These are phyloP conservation scores for Bombus pyrosoma DNA, from an alignment of 1,140 invertebrate genomes.

Conservation along the genomic window DNA sequence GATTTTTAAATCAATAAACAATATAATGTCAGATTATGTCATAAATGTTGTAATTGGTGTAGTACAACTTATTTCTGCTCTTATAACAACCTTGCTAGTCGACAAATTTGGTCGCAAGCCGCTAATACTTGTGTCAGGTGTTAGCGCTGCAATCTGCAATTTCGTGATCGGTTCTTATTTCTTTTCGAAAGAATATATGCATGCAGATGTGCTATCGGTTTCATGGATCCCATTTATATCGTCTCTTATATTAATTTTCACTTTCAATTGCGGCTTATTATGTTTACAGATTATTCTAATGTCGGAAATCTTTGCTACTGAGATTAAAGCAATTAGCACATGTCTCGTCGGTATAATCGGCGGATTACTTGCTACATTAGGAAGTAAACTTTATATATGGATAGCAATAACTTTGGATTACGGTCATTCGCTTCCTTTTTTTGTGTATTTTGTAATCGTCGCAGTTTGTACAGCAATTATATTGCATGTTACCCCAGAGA, in stretches of 20 bases:
- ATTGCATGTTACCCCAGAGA: conserved; percentile 87
- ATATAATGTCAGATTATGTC: conserved; percentile 75
- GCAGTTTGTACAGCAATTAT: conserved; percentile 83
- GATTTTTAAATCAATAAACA: conserved; percentile 86
- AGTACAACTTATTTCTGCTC: conserved; percentile 77
- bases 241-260: conserved; percentile 85
- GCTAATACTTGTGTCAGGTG: conserved; percentile 78
- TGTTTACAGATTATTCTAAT: conserved; percentile 87
- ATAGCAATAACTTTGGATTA: conserved; percentile 84
- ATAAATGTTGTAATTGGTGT: conserved; percentile 82
- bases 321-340: conserved; percentile 86
- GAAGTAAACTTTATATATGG: conserved; percentile 87
- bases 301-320: conserved; percentile 88
- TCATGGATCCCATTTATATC: conserved; percentile 84
- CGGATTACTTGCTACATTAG: conserved; percentile 86
- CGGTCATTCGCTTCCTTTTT: conserved; percentile 85
- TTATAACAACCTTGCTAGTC: conserved; percentile 73
- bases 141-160: conserved; percentile 66
- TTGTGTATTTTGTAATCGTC: conserved; percentile 85
- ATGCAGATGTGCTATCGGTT: conserved; percentile 66
- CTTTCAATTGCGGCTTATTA: conserved; percentile 87
- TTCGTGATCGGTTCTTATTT: conserved; percentile 85
- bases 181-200: conserved; percentile 80
- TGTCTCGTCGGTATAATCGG: conserved; percentile 87
- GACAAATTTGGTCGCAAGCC: conserved; percentile 82